These are phyloP conservation scores for Sebastes cheni DNA, from an alignment of 2,797 vertebrate genomes.

Conservation along the genomic window DNA sequence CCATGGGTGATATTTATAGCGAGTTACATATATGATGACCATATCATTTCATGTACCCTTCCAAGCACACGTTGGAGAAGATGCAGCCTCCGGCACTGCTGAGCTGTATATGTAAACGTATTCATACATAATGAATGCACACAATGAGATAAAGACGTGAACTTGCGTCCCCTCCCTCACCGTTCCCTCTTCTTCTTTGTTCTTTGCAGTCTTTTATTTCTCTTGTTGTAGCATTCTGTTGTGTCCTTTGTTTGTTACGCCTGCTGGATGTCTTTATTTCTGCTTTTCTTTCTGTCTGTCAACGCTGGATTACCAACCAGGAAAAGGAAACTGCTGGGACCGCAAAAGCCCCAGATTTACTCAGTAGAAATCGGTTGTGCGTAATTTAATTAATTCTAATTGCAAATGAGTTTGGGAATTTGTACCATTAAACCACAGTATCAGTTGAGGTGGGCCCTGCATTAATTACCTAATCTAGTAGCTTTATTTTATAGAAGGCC, in stretches of 20 bases:
- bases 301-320: neutral
- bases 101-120: constrained; percentile 5
- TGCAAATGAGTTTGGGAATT: neutral
- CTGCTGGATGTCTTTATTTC: constrained; percentile 2
- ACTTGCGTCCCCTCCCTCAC: neutral
- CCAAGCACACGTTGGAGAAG: neutral
- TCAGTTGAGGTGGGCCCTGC: neutral
- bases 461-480: neutral
- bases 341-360: neutral
- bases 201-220: neutral
- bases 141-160: neutral
- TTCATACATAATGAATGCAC: constrained; percentile 36
- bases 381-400: neutral
- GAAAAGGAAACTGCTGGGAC: neutral
- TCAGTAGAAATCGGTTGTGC: neutral
- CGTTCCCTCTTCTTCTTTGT: neutral
- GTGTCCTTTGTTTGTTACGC: neutral
- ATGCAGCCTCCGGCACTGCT: neutral
- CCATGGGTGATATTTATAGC: constrained; percentile 31
- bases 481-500: neutral
- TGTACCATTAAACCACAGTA: neutral
- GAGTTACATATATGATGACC: neutral
- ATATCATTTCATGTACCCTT: constrained; percentile 2
- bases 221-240: neutral
- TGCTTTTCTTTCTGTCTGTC: neutral